Evolutionary conservation across 2,113 vertebrate species (phyloP).

Genomic region (Archilochus colubris): DNA sequence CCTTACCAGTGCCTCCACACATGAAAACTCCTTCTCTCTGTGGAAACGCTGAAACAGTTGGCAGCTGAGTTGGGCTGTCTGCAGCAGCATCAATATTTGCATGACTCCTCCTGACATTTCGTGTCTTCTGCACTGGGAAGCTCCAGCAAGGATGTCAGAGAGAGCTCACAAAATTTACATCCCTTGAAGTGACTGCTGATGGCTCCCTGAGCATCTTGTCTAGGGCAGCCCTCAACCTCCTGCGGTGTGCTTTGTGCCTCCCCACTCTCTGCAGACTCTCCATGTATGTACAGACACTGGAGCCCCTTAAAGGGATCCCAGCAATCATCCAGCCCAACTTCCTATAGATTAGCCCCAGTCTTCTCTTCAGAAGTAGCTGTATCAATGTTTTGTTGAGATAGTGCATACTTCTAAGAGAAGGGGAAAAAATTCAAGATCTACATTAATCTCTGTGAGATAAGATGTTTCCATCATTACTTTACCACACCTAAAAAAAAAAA

Average conservation of each 20-base stretch:
- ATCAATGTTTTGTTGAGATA: not conserved
- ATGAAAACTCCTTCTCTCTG: not conserved
- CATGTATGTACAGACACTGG: accelerated
- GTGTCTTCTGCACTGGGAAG: not conserved
- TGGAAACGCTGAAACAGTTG: not conserved
- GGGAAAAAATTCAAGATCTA: not conserved
- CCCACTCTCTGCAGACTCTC: not conserved
- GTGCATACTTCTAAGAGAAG: not conserved
- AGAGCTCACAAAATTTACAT: not conserved
- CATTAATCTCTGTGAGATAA: not conserved
- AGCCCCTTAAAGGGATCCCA: not conserved
- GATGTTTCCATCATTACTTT: not conserved
- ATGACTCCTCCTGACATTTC: not conserved
- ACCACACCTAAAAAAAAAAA: not conserved
- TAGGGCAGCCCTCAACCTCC: not conserved
- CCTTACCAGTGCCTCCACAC: not conserved
- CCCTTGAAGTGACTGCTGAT: not conserved
- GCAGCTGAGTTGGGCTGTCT: not conserved
- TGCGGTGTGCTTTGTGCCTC: not conserved
- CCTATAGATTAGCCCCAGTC: not conserved
- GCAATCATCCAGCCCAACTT: not conserved
- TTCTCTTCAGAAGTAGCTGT: not conserved
- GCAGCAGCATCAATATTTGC: not conserved
- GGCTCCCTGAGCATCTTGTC: not conserved
- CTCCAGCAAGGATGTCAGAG: not conserved